A percentile compares a stretch with the other conserved stretches of the same genome.
Evolutionary conservation across 2,888 invertebrate genomes (phyloP).

Genomic region (Piscicola geometra): DNA sequence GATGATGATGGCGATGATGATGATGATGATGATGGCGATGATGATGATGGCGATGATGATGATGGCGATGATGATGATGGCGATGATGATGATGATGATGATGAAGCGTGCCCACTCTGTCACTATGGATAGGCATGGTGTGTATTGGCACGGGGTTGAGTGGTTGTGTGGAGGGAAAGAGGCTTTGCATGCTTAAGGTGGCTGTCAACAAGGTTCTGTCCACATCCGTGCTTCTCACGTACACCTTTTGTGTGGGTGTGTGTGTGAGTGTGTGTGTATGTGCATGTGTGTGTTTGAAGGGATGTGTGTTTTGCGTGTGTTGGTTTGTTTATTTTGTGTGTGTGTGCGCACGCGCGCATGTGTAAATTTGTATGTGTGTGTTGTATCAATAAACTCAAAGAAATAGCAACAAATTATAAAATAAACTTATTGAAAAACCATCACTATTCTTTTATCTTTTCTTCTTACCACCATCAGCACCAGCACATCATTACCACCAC

Average conservation of each 20-base stretch:
- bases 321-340: no score
- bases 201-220: not conserved
- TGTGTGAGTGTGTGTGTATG: no score
- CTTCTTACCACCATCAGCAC: no score
- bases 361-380: no score
- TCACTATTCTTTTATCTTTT: no score
- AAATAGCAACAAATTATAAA: no score
- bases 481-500: no score
- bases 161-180: not conserved
- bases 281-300: no score
- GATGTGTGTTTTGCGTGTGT: no score
- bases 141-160: not conserved
- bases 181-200: not conserved
- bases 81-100: conserved; percentile 13
- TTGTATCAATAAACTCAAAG: no score
- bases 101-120: conserved; percentile 1
- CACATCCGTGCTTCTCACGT: conserved; percentile 14
- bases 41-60: conserved; percentile 18
- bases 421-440: no score
- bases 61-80: conserved; percentile 12
- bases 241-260: not conserved
- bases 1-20: not conserved
- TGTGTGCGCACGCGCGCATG: no score
- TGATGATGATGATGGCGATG: conserved; percentile 8
- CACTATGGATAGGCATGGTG: not conserved